Base-by-base conservation (phyloP, 2,888 invertebrate genomes). In the Lamellibrachia satsuma region DNA sequence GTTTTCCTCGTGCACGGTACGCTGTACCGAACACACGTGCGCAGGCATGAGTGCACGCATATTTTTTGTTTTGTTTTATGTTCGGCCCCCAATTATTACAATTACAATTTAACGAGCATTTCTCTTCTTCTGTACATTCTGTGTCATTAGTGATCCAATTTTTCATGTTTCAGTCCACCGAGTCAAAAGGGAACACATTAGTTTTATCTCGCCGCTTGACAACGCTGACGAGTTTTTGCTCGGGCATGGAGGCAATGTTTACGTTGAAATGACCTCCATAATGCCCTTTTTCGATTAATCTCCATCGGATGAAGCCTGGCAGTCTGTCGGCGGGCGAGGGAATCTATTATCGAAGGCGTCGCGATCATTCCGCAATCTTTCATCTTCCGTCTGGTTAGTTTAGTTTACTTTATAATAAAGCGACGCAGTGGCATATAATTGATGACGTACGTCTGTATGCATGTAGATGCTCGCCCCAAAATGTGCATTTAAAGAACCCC, bases 221-320 rank as follows among this genome's bases (percentile, higher is more conserved):
- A 75, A 75, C 75, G 22, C 75, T 75, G 75, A 75, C 22, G 75
- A 75, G 75, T 75, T 75, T 75, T 75, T 75, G 22, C n/a, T 22
- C 22, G 22, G 75, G 22, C 75, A 75, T n/a, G 75, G 75, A 75
- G 75, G 75, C 22, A 22, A 75, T 75, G 75, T 75, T 75, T 75
- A 75, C 75, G n/a, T 75, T 22, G n/a, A 15, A 15, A 6, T 15
- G 75, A 75, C 75, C 75, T 75, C 6, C 22, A 22, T 15, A 22
- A 75, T 75, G 75, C 75, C 75, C 75, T 75, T 75, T 75, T 22
- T 15, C 75, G n/a, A 75, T 75, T 75, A 75, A 75, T 75, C 75
- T 75, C 75, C 75, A 22, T 22, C 6, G 75, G 4, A 75, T 75
- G 75, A 75, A 75, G 22, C 75, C 75, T 22, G n/a, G 4, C 15